phyloP scores from a whole-genome alignment of 2,113 vertebrate genomes.

The Nothocercus nigrocapillus region DNA sequence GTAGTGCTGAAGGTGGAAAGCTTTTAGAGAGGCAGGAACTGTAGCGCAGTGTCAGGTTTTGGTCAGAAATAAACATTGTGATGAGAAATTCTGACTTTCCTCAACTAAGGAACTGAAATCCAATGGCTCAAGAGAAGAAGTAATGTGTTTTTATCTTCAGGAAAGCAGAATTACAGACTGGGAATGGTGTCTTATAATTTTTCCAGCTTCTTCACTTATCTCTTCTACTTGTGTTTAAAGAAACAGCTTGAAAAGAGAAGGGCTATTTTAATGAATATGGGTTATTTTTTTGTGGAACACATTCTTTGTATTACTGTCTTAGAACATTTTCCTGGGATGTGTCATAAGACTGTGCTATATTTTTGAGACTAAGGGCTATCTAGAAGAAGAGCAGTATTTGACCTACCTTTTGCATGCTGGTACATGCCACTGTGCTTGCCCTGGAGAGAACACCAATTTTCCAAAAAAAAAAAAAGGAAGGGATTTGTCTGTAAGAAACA shows the following conservation, averaged over 20 bases:
- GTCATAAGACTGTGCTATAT: not conserved
- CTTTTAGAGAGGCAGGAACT: not conserved
- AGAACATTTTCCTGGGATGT: not conserved
- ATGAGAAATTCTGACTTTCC: not conserved
- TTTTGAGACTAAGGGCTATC: not conserved
- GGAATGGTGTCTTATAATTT: not conserved
- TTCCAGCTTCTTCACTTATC: slow-evolving; percentile 12
- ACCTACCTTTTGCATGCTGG: not conserved
- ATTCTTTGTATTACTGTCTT: slow-evolving; percentile 58
- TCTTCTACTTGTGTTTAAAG: slow-evolving; percentile 45
- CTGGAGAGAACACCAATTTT: not conserved
- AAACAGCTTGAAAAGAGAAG: not conserved
- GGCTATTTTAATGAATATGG: slow-evolving; percentile 40
- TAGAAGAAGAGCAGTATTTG: slow-evolving; percentile 18
- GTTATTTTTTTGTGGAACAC: slow-evolving; percentile 14
- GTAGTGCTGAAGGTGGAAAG: not conserved
- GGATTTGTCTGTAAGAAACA: not conserved
- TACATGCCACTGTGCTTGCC: slow-evolving; percentile 6
- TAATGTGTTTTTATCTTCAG: not conserved
- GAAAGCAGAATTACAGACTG: not conserved
- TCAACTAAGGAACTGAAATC: not conserved
- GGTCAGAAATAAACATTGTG: not conserved
- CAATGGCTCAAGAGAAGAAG: not conserved
- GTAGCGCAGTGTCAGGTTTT: not conserved
- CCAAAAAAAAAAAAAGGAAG: not conserved